Base-by-base conservation (phyloP, 2,888 invertebrate genomes). In the Eustalomyia histrio region DNA sequence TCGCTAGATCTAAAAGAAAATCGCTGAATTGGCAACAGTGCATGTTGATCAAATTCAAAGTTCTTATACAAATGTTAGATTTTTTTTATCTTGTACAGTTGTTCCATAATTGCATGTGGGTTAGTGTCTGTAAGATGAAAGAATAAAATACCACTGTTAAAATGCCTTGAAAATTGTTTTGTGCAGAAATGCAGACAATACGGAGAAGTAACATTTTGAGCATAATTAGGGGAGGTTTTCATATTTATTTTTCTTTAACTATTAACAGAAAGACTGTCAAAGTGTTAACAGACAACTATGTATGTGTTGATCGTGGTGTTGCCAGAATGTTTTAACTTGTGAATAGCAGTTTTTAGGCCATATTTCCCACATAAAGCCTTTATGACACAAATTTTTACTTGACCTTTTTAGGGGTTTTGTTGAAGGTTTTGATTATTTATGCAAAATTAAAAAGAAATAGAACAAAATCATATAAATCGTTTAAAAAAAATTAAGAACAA, bases 101-200 rank as follows among this genome's bases (percentile, higher is more conserved):
- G 58, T 75, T 58, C 18, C 39, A 50, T 6, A 58, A 24, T 57
- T 61, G 21, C 17, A 35, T 63, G 50, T 9, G 14, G 17, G 43
- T 47, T 2, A n/a, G 14, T n/a, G 43, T 47, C 16, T 47, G n/a
- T 47, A n/a, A n/a, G 8, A 47, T n/a, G 10, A 39, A 39, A 4
- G 39, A 39, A 39, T 39, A 5, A n/a, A 4, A n/a, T n/a, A 47
- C 43, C 4, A n/a, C 39, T 64, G 39, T 50, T 65, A 35, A 43
- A n/a, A n/a, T 65, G 57, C 39, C 67, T 58, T 12, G 43, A n/a
- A n/a, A n/a, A 47, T n/a, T 47, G 12, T 29, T 65, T 10, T 81
- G 68, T 81, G 81, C 81, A 81, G 81, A 81, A 81, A 81, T 81
- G 81, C 81, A 81, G 76, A 78, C 81, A 78, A 65, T 61, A 65